Conservation (phyloP, 2,113 vertebrate genomes). For the Chamaetylas fuelleborni region DNA sequence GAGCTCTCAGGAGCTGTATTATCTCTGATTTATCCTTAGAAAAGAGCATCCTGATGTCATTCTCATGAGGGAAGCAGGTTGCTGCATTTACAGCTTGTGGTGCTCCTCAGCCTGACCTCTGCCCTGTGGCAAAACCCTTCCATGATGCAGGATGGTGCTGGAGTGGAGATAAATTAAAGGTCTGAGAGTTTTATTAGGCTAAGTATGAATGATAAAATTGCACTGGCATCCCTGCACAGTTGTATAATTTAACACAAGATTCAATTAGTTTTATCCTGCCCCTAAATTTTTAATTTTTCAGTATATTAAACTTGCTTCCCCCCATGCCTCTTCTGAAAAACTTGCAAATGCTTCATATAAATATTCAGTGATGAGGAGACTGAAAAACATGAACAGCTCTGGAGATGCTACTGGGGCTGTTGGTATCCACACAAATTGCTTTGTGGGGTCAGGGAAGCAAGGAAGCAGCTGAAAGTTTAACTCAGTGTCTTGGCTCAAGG, state of each 20-base stretch:
- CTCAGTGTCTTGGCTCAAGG: neutral
- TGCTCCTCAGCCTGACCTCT: neutral
- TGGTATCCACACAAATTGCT: neutral
- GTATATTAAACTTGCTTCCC: neutral
- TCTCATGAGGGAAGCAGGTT: neutral
- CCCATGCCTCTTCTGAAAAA: neutral
- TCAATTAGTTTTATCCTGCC: slow-evolving; percentile 4
- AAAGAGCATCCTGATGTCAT: neutral
- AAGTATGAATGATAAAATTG: slow-evolving; percentile 8
- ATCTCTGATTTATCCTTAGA: neutral
- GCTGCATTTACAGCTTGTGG: neutral
- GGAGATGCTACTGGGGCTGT: neutral
- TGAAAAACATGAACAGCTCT: neutral
- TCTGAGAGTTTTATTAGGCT: neutral
- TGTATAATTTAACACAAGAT: neutral
- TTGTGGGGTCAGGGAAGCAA: neutral
- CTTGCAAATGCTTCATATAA: neutral
- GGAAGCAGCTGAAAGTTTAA: neutral
- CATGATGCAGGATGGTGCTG: neutral
- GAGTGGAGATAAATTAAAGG: slow-evolving; percentile 5
- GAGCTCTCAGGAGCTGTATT: neutral
- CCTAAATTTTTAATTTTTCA: slow-evolving; percentile 41
- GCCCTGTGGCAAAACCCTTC: neutral
- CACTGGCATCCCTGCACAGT: neutral
- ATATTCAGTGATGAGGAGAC: neutral